These are phyloP conservation scores for Atethmia centrago DNA, from an alignment of 2,888 invertebrate species.

Conservation along the genomic window DNA sequence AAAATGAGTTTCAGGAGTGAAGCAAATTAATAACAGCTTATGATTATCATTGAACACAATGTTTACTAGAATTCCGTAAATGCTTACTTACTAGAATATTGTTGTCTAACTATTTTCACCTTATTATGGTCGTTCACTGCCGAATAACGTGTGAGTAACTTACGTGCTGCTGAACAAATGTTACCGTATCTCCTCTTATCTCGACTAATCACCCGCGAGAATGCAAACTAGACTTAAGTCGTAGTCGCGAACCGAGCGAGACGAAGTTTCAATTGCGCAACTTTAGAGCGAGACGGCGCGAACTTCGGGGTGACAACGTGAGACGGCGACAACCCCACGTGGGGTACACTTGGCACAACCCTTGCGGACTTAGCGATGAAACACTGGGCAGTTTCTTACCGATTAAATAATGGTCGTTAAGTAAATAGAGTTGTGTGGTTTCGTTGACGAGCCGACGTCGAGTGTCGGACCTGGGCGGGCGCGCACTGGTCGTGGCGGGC, in stretches of 20 bases:
- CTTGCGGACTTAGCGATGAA: constrained; percentile 71
- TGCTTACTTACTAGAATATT: constrained; percentile 10
- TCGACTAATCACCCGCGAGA: constrained; percentile 82
- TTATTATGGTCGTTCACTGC: constrained; percentile 40
- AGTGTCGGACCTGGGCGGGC: constrained; percentile 90
- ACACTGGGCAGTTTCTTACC: constrained; percentile 86
- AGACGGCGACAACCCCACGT: constrained; percentile 63
- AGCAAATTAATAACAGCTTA: background rate
- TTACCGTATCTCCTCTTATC: constrained; percentile 80
- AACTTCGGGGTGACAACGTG: constrained; percentile 71
- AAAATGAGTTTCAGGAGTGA: background rate
- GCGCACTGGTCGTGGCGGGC: constrained; percentile 85
- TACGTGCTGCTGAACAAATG: constrained; percentile 82
- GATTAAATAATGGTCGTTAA: constrained; percentile 87
- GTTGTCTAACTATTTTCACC: constrained; percentile 33
- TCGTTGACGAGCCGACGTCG: constrained; percentile 90
- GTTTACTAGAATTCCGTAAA: constrained; percentile 44
- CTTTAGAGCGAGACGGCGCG: constrained; percentile 78
- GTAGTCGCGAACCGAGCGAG: constrained; percentile 74
- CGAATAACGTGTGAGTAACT: constrained; percentile 72
- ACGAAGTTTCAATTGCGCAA: constrained; percentile 81
- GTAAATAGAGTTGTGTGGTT: constrained; percentile 84
- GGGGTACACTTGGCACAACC: constrained; percentile 80
- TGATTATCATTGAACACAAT: constrained; percentile 23
- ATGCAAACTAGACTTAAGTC: constrained; percentile 72